Evolutionary conservation across 2,113 vertebrate genomes (phyloP).

Genomic region (Oreotrochilus melanogaster): DNA sequence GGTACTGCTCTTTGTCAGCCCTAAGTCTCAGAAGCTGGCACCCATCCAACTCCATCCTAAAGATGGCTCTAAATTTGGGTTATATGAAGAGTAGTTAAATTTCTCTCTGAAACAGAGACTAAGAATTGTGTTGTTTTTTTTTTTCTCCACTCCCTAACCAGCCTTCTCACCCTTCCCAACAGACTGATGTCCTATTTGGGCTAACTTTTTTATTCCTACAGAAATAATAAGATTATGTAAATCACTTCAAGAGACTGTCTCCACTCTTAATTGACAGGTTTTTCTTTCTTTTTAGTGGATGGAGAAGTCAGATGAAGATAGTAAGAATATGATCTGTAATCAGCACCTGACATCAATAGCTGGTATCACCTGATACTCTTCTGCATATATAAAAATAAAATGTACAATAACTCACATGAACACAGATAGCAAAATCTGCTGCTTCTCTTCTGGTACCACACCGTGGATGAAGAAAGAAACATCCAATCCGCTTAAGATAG

Average conservation of each 20-base stretch:
- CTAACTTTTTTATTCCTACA: neutral
- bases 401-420: conserved; percentile 76
- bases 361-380: neutral
- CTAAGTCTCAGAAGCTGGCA: neutral
- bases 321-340: neutral
- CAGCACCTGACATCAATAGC: neutral
- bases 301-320: neutral
- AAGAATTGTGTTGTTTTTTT: neutral
- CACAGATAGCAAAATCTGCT: conserved; percentile 84
- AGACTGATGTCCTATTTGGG: neutral
- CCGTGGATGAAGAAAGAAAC: conserved; percentile 85
- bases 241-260: neutral
- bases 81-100: neutral
- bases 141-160: neutral
- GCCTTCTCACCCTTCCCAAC: neutral
- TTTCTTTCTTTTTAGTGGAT: neutral
- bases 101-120: neutral
- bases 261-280: neutral
- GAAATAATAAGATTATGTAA: neutral
- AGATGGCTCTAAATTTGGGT: neutral
- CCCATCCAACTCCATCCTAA: neutral
- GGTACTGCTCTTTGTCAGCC: neutral
- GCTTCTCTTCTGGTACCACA: conserved; percentile 83
- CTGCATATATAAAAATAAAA: neutral
- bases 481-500: conserved; percentile 83